These are phyloP conservation scores for Sciurus vulgaris DNA, from an alignment of 2,797 vertebrate species.

Conservation along the genomic window DNA sequence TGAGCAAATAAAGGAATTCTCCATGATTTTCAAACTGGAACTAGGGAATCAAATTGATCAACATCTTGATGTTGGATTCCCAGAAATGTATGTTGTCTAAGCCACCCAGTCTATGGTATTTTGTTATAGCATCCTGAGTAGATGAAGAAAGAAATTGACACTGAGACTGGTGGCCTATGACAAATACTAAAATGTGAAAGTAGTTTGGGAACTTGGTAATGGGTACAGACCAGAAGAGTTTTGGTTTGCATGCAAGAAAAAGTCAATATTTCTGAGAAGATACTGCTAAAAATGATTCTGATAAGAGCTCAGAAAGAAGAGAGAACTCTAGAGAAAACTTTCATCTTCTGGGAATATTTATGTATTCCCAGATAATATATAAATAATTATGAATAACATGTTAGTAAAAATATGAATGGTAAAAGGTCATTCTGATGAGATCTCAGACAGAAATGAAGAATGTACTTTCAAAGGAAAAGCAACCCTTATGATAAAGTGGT, in stretches of 20 bases:
- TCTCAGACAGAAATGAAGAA: neutral
- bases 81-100: neutral
- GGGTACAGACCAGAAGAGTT: neutral
- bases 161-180: rapidly evolving
- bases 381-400: neutral
- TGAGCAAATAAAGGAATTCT: neutral
- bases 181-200: neutral
- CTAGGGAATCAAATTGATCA: neutral
- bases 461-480: neutral
- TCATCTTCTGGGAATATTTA: neutral
- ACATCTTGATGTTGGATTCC: neutral
- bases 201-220: neutral
- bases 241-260: neutral
- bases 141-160: neutral
- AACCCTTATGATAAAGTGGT: neutral
- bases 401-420: neutral
- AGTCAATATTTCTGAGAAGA: neutral
- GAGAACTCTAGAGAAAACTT: neutral
- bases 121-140: neutral
- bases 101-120: neutral
- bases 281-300: neutral
- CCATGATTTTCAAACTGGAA: neutral
- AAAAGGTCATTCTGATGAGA: neutral
- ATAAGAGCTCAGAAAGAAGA: neutral
- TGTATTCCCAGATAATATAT: neutral